Percentiles rank a stretch among this genome's conserved stretches.
Evolutionary conservation across 1,140 invertebrate genomes (phyloP).

Genomic region (Vanessa tameamea): DNA sequence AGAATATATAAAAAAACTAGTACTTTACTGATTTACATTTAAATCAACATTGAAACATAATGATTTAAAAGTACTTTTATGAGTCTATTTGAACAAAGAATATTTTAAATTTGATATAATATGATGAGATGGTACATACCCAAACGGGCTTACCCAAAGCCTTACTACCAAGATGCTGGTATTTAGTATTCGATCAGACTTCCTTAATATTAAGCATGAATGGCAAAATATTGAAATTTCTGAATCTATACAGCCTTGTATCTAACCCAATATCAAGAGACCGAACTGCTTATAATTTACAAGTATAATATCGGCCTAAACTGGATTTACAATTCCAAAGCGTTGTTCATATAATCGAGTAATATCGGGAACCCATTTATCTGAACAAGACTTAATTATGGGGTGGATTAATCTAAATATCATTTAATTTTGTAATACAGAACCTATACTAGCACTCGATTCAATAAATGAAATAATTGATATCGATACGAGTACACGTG

Average conservation of each 20-base stretch:
- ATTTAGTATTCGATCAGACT: conserved; percentile 7
- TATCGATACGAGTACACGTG: not conserved
- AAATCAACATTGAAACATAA: too few species aligned
- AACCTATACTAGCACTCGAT: not conserved
- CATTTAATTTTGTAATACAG: conserved; percentile 25
- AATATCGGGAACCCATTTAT: conserved; percentile 38
- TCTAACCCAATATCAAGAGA: conserved; percentile 29
- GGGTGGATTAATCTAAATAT: conserved; percentile 32
- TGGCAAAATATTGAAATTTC: conserved; percentile 34
- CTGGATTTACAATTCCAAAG: conserved; percentile 44
- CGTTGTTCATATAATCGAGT: conserved; percentile 43
- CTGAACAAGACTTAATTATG: conserved; percentile 39
- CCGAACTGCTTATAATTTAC: conserved; percentile 38
- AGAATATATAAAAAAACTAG: too few species aligned
- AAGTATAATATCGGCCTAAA: conserved; percentile 43
- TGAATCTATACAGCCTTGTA: conserved; percentile 8
- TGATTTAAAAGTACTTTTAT: too few species aligned
- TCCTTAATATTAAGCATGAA: conserved; percentile 18
- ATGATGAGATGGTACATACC: too few species aligned
- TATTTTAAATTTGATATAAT: too few species aligned
- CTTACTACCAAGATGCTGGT: not conserved
- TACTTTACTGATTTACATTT: too few species aligned
- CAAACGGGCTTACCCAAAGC: not conserved
- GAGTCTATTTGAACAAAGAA: too few species aligned
- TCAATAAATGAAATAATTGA: conserved; percentile 4